Percentiles rank a stretch among this genome's conserved stretches.
These are phyloP conservation scores for Chloroclystis v-ata DNA, from an alignment of 2,888 invertebrate genomes.

Conservation along the genomic window DNA sequence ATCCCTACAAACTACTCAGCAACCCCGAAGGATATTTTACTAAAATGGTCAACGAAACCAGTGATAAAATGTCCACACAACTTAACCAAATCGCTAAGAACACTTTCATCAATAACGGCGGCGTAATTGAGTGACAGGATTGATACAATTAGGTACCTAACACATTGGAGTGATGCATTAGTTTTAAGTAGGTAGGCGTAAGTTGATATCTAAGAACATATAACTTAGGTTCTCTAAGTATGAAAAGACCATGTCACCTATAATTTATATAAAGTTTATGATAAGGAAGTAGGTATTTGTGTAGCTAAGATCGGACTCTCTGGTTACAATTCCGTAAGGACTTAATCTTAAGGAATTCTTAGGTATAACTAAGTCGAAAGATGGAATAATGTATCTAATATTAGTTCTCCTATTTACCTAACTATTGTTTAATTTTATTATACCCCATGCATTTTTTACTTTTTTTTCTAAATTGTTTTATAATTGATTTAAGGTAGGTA, in stretches of 20 bases:
- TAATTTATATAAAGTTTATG: background rate
- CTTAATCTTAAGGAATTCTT: no score
- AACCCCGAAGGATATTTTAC: constrained; percentile 80
- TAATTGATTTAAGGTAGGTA: no score
- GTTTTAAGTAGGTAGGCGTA: background rate
- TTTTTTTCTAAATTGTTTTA: background rate
- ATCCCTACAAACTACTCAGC: constrained; percentile 81
- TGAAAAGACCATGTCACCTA: background rate
- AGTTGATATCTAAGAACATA: background rate
- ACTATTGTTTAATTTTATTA: background rate
- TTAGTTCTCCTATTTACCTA: no score
- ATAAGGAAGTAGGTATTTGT: background rate
- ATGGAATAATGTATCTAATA: no score
- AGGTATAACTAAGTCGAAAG: no score
- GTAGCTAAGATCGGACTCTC: background rate
- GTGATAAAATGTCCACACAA: constrained; percentile 72
- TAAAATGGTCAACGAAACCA: constrained; percentile 85
- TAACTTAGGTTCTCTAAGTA: background rate
- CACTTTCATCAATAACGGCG: constrained; percentile 61
- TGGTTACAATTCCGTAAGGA: no score
- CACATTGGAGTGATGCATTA: constrained; percentile 3
- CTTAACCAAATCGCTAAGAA: constrained; percentile 66
- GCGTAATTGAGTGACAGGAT: constrained; percentile 43
- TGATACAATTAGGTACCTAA: constrained; percentile 1
- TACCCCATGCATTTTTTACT: background rate